Conservation (phyloP, 2,113 vertebrate genomes). For the Oryzias curvinotus region DNA sequence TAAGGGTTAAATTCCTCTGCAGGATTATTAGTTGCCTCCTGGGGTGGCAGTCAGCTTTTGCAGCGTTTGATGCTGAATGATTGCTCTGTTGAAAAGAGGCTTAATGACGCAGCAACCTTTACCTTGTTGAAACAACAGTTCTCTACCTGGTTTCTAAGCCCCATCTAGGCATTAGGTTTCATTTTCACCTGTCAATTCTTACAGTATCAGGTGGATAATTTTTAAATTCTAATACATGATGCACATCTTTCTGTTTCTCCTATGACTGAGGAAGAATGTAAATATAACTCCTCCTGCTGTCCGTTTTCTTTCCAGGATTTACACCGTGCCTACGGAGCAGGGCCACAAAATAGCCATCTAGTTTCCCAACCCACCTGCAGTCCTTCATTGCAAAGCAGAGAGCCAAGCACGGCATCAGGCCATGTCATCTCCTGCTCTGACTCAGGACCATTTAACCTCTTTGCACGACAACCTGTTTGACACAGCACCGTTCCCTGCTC, state of each 20-base stretch:
- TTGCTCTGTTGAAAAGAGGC: slow-evolving; percentile 71
- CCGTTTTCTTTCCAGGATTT: slow-evolving; percentile 62
- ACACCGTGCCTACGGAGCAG: slow-evolving; percentile 76
- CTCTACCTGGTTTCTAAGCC: slow-evolving; percentile 59
- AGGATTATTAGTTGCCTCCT: slow-evolving; percentile 68
- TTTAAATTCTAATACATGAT: slow-evolving; percentile 16
- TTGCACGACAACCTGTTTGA: slow-evolving; percentile 52
- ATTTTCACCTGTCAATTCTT: slow-evolving; percentile 57
- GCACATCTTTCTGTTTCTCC: slow-evolving; percentile 1
- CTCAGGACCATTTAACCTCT: slow-evolving; percentile 53
- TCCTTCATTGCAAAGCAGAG: slow-evolving; percentile 14
- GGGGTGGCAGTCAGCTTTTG: slow-evolving; percentile 60
- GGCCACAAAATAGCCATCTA: slow-evolving; percentile 71
- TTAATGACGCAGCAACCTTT: slow-evolving; percentile 79
- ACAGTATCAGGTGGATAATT: slow-evolving; percentile 32
- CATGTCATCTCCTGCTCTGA: slow-evolving; percentile 30
- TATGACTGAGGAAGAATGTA: slow-evolving; percentile 22
- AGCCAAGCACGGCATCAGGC: slow-evolving; percentile 28
- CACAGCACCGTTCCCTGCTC: slow-evolving; percentile 20
- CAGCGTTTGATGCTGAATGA: slow-evolving; percentile 71
- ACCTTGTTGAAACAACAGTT: slow-evolving; percentile 74
- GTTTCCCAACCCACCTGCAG: slow-evolving; percentile 30
- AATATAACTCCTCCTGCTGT: slow-evolving; percentile 27
- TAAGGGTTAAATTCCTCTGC: slow-evolving; percentile 72
- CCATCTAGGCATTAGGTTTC: slow-evolving; percentile 65